A percentile compares a stretch with the other conserved stretches of the same genome.
These are phyloP conservation scores for Ditylenchus dipsaci DNA, from an alignment of 1,140 invertebrate genomes.

Conservation along the genomic window DNA sequence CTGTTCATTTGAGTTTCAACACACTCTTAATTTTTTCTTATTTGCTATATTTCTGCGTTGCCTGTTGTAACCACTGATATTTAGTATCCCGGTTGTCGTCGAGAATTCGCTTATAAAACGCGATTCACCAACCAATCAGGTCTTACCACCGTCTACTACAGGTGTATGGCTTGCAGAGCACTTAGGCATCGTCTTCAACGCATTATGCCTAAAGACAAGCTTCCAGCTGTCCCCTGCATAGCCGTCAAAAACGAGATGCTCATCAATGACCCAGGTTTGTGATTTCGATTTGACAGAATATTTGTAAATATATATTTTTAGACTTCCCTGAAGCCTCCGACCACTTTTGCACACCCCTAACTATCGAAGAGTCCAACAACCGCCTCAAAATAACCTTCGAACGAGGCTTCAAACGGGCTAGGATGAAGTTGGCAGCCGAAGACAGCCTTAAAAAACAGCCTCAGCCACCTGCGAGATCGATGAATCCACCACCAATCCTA, in stretches of 20 bases:
- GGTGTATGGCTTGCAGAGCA: constrained; percentile 49
- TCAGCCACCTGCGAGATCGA: constrained; percentile 20
- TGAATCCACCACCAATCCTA: constrained; percentile 9
- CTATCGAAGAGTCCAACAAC: constrained; percentile 44
- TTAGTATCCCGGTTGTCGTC: constrained; percentile 36
- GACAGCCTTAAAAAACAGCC: constrained; percentile 10
- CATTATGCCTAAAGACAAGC: constrained; percentile 36
- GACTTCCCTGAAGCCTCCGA: constrained; percentile 43
- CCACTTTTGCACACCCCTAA: constrained; percentile 44
- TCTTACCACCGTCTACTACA: constrained; percentile 44
- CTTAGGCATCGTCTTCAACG: constrained; percentile 45
- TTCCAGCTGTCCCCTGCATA: constrained; percentile 45
- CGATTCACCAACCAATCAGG: constrained; percentile 47
- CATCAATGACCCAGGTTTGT: constrained; percentile 49
- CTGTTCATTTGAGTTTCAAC: too few species aligned
- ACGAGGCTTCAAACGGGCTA: constrained; percentile 42
- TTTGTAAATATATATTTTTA: too few species aligned
- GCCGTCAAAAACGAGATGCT: constrained; percentile 48
- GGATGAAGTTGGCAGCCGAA: constrained; percentile 47
- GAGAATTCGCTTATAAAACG: constrained; percentile 52
- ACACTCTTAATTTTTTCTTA: too few species aligned
- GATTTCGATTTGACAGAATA: too few species aligned
- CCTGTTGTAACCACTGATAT: too few species aligned
- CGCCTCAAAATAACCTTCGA: constrained; percentile 45
- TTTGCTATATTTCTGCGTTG: too few species aligned